Percentiles rank a stretch among this genome's conserved stretches.
Evolutionary conservation across 1,140 invertebrate genomes (phyloP).

Genomic region (Drosophila rufa): DNA sequence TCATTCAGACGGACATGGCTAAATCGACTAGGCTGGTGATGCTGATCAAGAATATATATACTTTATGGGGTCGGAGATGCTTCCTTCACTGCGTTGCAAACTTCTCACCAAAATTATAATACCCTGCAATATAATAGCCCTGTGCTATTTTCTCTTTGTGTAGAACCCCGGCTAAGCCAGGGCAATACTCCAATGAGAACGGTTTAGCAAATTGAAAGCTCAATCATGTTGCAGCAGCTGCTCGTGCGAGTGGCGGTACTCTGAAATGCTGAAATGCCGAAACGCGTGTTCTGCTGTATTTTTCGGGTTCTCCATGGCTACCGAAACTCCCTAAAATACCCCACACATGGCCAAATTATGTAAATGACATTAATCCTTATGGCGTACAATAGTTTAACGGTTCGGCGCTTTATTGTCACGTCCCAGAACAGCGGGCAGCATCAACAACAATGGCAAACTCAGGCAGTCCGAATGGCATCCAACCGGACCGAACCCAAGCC

Average conservation of each 20-base stretch:
- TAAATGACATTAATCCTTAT: slow-evolving; percentile 83
- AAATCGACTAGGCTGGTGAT: too few species aligned
- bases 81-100: too few species aligned
- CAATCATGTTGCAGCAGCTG: slow-evolving; percentile 81
- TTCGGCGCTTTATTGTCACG: slow-evolving; percentile 81
- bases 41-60: too few species aligned
- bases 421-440: slow-evolving; percentile 38
- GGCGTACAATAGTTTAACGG: slow-evolving; percentile 81
- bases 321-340: neutral
- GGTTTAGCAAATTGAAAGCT: slow-evolving; percentile 77
- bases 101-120: too few species aligned
- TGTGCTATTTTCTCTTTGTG: slow-evolving; percentile 1
- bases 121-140: too few species aligned
- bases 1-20: too few species aligned
- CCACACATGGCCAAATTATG: slow-evolving; percentile 70
- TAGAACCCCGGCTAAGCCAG: neutral
- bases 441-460: slow-evolving; percentile 63
- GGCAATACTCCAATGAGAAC: slow-evolving; percentile 30
- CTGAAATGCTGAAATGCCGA: slow-evolving; percentile 43
- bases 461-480: slow-evolving; percentile 49
- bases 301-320: neutral
- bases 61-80: too few species aligned
- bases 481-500: slow-evolving; percentile 25
- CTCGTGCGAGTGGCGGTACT: slow-evolving; percentile 68
- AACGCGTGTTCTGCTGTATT: slow-evolving; percentile 24